Evolutionary conservation across 2,113 vertebrate species (phyloP), one percentile per base, ranked within the genome.

Genomic region (human (Homo sapiens)): DNA sequence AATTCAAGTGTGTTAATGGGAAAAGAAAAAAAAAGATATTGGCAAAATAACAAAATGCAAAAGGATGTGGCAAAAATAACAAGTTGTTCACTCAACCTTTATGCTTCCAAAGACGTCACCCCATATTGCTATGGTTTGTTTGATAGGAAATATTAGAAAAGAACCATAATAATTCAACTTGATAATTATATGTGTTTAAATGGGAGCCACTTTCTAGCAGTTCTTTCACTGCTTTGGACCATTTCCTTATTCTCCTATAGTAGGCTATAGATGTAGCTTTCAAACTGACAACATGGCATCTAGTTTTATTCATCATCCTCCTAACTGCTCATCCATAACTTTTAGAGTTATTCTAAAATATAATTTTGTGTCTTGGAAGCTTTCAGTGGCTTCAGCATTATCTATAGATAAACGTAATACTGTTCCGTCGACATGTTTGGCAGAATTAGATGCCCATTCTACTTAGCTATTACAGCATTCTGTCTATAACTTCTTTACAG

Each of bases 11-110:
- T 90, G 6, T 72, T 85, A 92, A 83, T 90, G 45, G 11, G 72
- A 50, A 57, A 84, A 88, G 43, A 43, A 76, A 22, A 35, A n/a
- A 64, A 59, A 43, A 17, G 27, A 18, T 30, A 83, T 14, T 52
- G 45, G 32, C 17, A 84, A 96, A 68, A 80, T 66, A 94, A 89
- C 40, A 78, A 89, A 94, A 90, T 72, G 50, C 1, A 57, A 92
- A 86, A 61, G 43, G 7, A 68, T 79, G 4, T 90, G 40, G 38
- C 23, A 86, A 70, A 95, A 80, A 73, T 55, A 48, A 38, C 12
- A 76, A 55, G 13, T 40, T 66, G 3, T 35, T 75, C 17, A 76
- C 3, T 68, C 9, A 83, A 14, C 80, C 27, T 64, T 90, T 78
- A 72, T n/a, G 30, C 17, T 79, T 94, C 43, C 27, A 92, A 90